Percentiles rank a stretch among this genome's conserved stretches.
These are phyloP conservation scores for Congeria kusceri DNA, from an alignment of 2,888 invertebrate species.

Conservation along the genomic window DNA sequence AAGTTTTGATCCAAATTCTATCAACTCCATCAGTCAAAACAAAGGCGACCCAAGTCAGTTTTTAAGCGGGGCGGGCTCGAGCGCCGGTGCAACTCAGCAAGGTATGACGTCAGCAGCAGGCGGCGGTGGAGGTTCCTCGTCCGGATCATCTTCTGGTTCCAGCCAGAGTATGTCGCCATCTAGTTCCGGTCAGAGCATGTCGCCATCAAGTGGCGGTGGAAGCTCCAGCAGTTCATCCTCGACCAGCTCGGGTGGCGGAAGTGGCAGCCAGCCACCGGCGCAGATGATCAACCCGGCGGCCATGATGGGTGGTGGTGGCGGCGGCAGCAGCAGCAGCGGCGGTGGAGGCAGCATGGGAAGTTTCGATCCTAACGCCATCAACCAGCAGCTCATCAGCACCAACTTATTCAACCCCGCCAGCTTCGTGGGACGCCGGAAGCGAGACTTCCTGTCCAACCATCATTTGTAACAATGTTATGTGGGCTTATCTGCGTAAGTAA, in stretches of 20 bases:
- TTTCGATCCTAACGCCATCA: slow-evolving; percentile 65
- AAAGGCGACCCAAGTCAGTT: slow-evolving; percentile 63
- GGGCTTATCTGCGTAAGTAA: too few species aligned
- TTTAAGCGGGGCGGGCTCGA: slow-evolving; percentile 50
- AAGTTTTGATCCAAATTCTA: slow-evolving; percentile 64
- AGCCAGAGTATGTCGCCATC: slow-evolving; percentile 27
- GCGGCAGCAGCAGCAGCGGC: neutral
- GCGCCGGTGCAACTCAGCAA: slow-evolving; percentile 34
- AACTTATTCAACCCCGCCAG: slow-evolving; percentile 48
- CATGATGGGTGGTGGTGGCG: slow-evolving; percentile 13
- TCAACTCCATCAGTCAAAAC: slow-evolving; percentile 61
- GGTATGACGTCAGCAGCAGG: slow-evolving; percentile 44
- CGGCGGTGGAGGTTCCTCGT: slow-evolving; percentile 18
- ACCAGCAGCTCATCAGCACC: slow-evolving; percentile 44
- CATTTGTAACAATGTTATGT: too few species aligned
- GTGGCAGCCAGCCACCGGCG: slow-evolving; percentile 39
- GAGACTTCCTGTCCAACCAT: neutral
- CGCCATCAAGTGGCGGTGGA: too few species aligned
- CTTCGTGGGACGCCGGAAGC: slow-evolving; percentile 23
- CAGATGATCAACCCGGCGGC: slow-evolving; percentile 33
- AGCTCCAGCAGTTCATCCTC: neutral
- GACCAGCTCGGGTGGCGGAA: neutral
- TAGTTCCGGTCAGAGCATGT: slow-evolving; percentile 18
- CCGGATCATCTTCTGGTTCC: slow-evolving; percentile 20
- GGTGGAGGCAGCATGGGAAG: slow-evolving; percentile 46